Conservation (phyloP, 2,888 invertebrate genomes). For the Eledona agricola region DNA sequence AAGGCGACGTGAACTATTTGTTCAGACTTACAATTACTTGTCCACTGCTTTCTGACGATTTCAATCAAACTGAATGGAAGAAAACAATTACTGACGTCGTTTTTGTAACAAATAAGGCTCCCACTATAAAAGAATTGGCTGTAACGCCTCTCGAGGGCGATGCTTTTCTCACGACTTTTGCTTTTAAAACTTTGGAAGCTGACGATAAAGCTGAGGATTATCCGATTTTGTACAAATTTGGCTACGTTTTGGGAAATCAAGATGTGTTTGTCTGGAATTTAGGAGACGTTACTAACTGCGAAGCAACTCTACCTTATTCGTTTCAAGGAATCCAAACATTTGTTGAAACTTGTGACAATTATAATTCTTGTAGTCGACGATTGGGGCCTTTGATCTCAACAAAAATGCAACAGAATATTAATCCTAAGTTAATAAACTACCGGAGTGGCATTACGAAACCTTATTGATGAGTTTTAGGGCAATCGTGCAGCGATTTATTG, state of each 20-base stretch:
- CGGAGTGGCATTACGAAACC: too few relatives aligned
- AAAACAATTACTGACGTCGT: constrained; percentile 9
- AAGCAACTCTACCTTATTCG: constrained; percentile 30
- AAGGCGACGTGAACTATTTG: constrained; percentile 29
- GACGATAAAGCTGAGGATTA: constrained; percentile 21
- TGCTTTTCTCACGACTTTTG: constrained; percentile 33
- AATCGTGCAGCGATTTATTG: constrained; percentile 12
- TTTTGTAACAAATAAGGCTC: constrained; percentile 27
- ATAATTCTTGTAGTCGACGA: constrained; percentile 15
- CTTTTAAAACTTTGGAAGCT: constrained; percentile 25
- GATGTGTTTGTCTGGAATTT: constrained; percentile 20
- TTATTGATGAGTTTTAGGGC: too few relatives aligned
- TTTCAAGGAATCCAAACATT: constrained; percentile 30
- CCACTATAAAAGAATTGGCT: constrained; percentile 10
- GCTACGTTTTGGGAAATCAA: constrained; percentile 14
- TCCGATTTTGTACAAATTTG: constrained; percentile 37
- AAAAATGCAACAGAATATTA: constrained; percentile 4
- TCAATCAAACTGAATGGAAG: constrained; percentile 16
- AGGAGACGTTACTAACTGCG: constrained; percentile 16
- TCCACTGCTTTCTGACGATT: constrained; percentile 15
- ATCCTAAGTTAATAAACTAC: constrained; percentile 5
- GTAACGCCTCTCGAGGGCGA: constrained; percentile 28
- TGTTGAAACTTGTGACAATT: constrained; percentile 33
- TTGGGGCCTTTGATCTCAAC: constrained; percentile 23
- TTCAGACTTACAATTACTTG: constrained; percentile 32